phyloP scores from a whole-genome alignment of 2,797 vertebrate genomes.

The Leptatherina wallacei region DNA sequence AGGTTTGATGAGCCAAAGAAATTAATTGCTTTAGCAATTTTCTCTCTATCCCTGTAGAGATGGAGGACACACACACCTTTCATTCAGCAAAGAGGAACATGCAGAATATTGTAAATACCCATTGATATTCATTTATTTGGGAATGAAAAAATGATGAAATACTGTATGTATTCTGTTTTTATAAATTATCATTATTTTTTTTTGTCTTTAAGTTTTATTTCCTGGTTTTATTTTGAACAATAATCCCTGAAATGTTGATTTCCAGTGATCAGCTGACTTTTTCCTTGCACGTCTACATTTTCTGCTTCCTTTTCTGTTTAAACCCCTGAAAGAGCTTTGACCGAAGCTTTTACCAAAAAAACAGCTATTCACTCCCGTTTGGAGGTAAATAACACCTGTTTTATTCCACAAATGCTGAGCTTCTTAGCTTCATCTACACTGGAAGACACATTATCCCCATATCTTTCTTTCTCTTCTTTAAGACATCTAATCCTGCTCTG shows the following conservation, averaged over 20 bases:
- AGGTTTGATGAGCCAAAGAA: not conserved
- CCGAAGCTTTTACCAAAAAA: slow-evolving; percentile 38
- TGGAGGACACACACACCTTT: too few relatives aligned
- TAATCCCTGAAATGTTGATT: slow-evolving; percentile 18
- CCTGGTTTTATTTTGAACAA: not conserved
- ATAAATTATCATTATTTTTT: not conserved
- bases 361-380: slow-evolving; percentile 30
- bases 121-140: too few relatives aligned
- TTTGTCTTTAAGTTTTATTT: not conserved
- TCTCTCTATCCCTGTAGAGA: not conserved
- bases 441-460: slow-evolving; percentile 23
- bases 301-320: slow-evolving; percentile 3
- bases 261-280: slow-evolving; percentile 30
- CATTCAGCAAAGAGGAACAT: not conserved
- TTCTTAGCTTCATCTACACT: slow-evolving; percentile 42
- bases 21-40: not conserved
- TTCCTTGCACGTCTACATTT: not conserved
- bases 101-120: not conserved
- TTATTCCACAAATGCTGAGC: slow-evolving; percentile 43
- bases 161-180: not conserved
- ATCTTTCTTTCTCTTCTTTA: slow-evolving; percentile 36
- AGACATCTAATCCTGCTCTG: slow-evolving; percentile 44
- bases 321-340: slow-evolving; percentile 20
- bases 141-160: not conserved
- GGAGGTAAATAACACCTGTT: slow-evolving; percentile 31